Conservation (phyloP, 2,797 vertebrate genomes). For the Rhodeus uyekii region DNA sequence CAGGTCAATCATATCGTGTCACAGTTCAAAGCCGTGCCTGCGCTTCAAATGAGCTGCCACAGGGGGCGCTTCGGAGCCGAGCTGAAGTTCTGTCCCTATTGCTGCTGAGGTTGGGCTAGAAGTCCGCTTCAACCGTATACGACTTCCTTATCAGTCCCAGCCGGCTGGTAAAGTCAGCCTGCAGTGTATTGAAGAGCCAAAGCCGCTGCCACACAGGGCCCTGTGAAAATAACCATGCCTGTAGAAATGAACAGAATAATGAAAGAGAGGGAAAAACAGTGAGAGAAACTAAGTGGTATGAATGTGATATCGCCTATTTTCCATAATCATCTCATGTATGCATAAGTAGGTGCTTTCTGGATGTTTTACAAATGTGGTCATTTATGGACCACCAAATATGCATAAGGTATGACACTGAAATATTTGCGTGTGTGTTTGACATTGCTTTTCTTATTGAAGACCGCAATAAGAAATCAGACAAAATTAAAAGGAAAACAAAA, state of each 20-base stretch:
- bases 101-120: slow-evolving; percentile 66
- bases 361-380: slow-evolving; percentile 33
- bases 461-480: background rate
- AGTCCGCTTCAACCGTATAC: slow-evolving; percentile 61
- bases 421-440: background rate
- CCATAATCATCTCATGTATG: slow-evolving; percentile 50
- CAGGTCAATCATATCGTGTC: slow-evolving; percentile 19
- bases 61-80: slow-evolving; percentile 75
- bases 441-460: too few species aligned
- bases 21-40: slow-evolving; percentile 19
- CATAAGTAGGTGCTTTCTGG: slow-evolving; percentile 46
- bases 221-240: slow-evolving; percentile 64
- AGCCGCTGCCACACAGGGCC: slow-evolving; percentile 49
- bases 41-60: slow-evolving; percentile 41
- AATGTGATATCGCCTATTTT: slow-evolving; percentile 49
- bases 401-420: background rate
- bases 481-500: background rate
- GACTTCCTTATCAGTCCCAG: slow-evolving; percentile 78
- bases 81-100: slow-evolving; percentile 69
- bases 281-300: slow-evolving; percentile 26
- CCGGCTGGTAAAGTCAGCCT: slow-evolving; percentile 79
- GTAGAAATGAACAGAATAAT: slow-evolving; percentile 71
- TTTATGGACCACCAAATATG: slow-evolving; percentile 39
- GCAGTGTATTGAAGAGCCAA: slow-evolving; percentile 76
- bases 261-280: slow-evolving; percentile 43